Percentiles rank a stretch among this genome's conserved stretches.
These are phyloP conservation scores for Antheraea pernyi DNA, from an alignment of 1,140 invertebrate species.

Conservation along the genomic window DNA sequence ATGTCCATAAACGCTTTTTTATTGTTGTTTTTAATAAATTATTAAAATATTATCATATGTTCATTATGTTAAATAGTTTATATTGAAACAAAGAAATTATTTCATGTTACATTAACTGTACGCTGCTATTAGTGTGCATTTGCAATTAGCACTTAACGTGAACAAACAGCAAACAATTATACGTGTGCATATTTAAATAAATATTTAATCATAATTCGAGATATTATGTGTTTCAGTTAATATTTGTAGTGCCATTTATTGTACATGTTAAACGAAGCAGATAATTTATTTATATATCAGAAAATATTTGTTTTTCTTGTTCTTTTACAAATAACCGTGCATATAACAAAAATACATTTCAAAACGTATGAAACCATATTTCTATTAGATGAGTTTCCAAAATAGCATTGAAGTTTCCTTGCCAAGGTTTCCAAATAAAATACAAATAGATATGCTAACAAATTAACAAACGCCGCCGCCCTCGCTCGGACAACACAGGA, in stretches of 20 bases:
- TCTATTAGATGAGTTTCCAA: background rate
- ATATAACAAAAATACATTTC: no score
- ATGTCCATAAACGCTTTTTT: background rate
- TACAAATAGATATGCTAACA: conserved; percentile 64
- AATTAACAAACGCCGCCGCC: conserved; percentile 66
- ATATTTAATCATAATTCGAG: conserved; percentile 8
- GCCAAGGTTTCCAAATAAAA: conserved; percentile 41
- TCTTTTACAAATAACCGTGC: no score
- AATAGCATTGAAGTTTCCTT: background rate
- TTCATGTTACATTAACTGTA: background rate
- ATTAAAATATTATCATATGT: no score
- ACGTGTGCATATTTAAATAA: background rate
- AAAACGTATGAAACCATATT: background rate
- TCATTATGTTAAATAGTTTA: background rate
- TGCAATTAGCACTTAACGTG: conserved; percentile 6
- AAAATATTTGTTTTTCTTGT: background rate
- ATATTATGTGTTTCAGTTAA: conserved; percentile 7
- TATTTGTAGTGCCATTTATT: conserved; percentile 36
- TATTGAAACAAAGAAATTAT: background rate
- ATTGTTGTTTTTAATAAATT: background rate
- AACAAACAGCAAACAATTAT: conserved; percentile 11
- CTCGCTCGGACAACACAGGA: conserved; percentile 44
- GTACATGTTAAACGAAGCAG: background rate
- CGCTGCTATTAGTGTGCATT: background rate
- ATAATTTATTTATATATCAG: background rate